Percentiles rank a stretch among this genome's conserved stretches.
These are phyloP conservation scores for Serranus cabrilla DNA, from an alignment of 2,797 vertebrate species.

Conservation along the genomic window DNA sequence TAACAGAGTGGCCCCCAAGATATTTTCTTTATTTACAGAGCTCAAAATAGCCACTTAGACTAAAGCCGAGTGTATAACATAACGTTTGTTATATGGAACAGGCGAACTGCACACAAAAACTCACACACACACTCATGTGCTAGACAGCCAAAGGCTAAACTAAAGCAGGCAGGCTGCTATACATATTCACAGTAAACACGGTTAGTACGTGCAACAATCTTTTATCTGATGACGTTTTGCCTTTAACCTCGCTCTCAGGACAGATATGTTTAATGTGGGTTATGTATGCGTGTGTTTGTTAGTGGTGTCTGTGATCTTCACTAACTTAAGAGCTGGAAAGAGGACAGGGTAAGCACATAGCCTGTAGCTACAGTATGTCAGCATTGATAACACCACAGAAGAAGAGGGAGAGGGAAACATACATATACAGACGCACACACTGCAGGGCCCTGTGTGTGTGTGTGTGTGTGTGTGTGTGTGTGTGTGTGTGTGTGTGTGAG, in stretches of 20 bases:
- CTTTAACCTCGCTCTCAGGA: slow-evolving; percentile 54
- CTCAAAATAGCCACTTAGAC: not conserved
- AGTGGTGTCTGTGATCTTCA: slow-evolving; percentile 65
- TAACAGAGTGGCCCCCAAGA: not conserved
- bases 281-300: slow-evolving; percentile 60
- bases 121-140: slow-evolving; percentile 8
- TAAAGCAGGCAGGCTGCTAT: slow-evolving; percentile 50
- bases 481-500: slow-evolving; percentile 15
- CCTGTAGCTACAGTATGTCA: slow-evolving; percentile 74
- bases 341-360: slow-evolving; percentile 73
- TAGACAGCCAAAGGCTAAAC: slow-evolving; percentile 41
- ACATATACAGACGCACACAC: slow-evolving; percentile 39
- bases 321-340: slow-evolving; percentile 62
- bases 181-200: slow-evolving; percentile 60
- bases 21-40: not conserved
- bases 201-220: slow-evolving; percentile 38
- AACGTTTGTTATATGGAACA: slow-evolving; percentile 43
- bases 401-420: slow-evolving; percentile 46
- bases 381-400: slow-evolving; percentile 63
- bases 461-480: slow-evolving; percentile 33
- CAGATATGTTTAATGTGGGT: slow-evolving; percentile 64
- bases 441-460: slow-evolving; percentile 30
- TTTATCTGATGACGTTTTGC: slow-evolving; percentile 44
- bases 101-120: not conserved
- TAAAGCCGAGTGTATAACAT: slow-evolving; percentile 17